Evolutionary conservation across 1,140 invertebrate species (phyloP), one percentile per base, ranked within the genome.

Genomic region (Phthorimaea operculella): DNA sequence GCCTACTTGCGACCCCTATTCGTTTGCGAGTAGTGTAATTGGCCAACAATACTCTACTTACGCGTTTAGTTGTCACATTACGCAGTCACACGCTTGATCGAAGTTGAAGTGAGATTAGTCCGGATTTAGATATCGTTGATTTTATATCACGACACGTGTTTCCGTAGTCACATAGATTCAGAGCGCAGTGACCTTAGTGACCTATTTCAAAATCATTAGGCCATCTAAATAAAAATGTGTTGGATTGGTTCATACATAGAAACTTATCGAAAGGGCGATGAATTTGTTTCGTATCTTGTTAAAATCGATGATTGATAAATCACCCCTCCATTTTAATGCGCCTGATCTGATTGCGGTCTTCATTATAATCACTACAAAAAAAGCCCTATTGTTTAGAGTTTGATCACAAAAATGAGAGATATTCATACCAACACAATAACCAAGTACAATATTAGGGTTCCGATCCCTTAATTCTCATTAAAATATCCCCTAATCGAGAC

Each of bases 381-480:
- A 4, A 28, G 2, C 21, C 21, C 21, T 51, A n/a, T 51, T 56
- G 54, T 56, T 56, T 56, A 18, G 63, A 64, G 54, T 51, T 34
- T 57, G 68, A 74, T 78, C 69, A 72, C 4, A 21, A 50, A 50
- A 28, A 10, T 18, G 17, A 11, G 48, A 10, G 48, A 50, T 50
- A 76, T 74, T 75, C 75, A 70, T 76, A 73, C 71, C 74, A 70
- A 69, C 67, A 64, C 60, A n/a, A n/a, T n/a, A n/a, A n/a, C 68
- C 74, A 72, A 76, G 76, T 72, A 57, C 58, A 54, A 63, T 72
- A 61, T 63, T 68, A 67, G 69, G 74, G 76, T 69, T 64, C 66
- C 62, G 59, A 64, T 76, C 79, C 72, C 75, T 68, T 76, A 82
- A 84, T 84, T 79, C 79, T 80, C 73, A 82, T 84, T 83, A 81